Conservation (phyloP, 35 echinoderm and acorn worm species). For the Anneissia japonica region DNA sequence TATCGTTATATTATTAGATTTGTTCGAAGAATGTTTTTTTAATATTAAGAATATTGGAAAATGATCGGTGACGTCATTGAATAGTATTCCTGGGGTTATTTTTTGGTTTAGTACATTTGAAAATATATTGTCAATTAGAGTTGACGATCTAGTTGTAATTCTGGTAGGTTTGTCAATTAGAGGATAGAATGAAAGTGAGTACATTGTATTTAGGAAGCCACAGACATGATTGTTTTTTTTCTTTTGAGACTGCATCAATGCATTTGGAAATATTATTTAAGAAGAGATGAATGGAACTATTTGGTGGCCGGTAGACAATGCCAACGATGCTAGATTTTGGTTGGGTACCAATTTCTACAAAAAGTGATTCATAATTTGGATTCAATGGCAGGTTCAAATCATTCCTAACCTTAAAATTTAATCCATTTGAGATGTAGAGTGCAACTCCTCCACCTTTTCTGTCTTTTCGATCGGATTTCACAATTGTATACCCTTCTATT, state of each 20-base stretch:
- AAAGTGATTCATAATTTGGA: background rate
- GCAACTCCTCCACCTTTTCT: background rate
- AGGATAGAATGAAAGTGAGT: too few relatives aligned
- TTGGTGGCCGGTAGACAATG: background rate
- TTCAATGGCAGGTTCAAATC: background rate
- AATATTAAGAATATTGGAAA: conserved; percentile 1
- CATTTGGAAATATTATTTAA: background rate
- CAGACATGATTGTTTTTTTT: background rate
- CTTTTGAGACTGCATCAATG: background rate
- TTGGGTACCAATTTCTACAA: background rate
- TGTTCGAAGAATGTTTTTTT: background rate
- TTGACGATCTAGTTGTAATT: background rate
- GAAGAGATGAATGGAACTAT: background rate
- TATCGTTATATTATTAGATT: background rate
- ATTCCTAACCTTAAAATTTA: background rate
- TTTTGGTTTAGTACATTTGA: background rate
- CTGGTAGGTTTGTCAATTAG: conserved; percentile 6
- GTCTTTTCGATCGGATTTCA: background rate
- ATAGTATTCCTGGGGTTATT: background rate
- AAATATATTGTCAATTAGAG: conserved; percentile 6
- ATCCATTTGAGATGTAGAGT: background rate
- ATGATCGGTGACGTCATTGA: conserved; percentile 18
- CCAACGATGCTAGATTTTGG: background rate
- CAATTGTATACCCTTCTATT: background rate
- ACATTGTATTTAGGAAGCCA: too few relatives aligned